Percentiles rank a stretch among this genome's conserved stretches.
Evolutionary conservation across 1,140 invertebrate genomes (phyloP).

Genomic region (Rhagoletis zephyria): DNA sequence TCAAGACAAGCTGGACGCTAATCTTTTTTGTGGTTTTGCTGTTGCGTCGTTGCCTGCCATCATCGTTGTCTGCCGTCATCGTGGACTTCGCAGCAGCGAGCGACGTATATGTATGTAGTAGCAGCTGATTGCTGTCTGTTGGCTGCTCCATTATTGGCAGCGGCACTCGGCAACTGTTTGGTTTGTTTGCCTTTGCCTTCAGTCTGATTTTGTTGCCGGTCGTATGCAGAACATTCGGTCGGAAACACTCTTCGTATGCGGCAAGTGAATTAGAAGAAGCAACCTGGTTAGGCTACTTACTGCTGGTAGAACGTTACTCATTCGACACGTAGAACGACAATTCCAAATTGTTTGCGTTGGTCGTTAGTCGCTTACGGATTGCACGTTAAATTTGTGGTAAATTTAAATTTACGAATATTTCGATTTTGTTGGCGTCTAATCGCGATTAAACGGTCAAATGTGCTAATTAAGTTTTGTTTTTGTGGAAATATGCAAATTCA

Average conservation of each 20-base stretch:
- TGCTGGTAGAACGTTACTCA: conserved; percentile 12
- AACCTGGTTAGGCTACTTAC: neutral
- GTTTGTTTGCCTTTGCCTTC: conserved; percentile 44
- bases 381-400: neutral
- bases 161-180: neutral
- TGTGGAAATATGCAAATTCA: neutral
- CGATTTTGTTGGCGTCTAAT: neutral
- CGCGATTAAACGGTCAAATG: neutral
- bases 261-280: neutral
- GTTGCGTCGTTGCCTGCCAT: neutral
- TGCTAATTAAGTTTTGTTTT: neutral
- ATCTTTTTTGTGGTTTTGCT: neutral
- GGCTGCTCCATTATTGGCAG: neutral
- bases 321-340: conserved; percentile 18
- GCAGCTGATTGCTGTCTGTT: neutral
- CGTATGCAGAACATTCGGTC: neutral
- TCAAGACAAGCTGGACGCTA: no score
- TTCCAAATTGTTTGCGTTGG: neutral
- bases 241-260: neutral
- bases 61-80: neutral
- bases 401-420: neutral
- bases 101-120: neutral
- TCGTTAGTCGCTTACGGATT: neutral
- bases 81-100: neutral
- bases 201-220: conserved; percentile 33